phyloP scores from a whole-genome alignment of 1,140 invertebrate genomes.

The Magallana gigas region DNA sequence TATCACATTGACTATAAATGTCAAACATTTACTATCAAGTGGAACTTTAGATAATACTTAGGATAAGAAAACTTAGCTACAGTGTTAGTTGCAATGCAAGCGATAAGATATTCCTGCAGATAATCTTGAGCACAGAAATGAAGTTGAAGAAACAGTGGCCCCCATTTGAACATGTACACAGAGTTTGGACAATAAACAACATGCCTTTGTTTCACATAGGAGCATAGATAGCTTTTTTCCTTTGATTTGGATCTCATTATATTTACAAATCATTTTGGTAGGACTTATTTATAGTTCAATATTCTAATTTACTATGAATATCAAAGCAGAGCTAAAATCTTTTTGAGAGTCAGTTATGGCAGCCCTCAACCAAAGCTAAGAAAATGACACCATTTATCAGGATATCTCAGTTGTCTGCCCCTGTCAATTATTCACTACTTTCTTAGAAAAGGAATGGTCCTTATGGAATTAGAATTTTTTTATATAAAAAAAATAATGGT shows the following conservation, averaged over 20 bases:
- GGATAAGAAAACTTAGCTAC: background rate
- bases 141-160: background rate
- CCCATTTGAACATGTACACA: slow-evolving; percentile 32
- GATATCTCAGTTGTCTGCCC: background rate
- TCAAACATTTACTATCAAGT: slow-evolving; percentile 20
- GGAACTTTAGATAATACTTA: background rate
- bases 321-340: background rate
- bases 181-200: background rate
- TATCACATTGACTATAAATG: background rate
- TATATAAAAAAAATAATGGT: too few species aligned
- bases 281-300: background rate
- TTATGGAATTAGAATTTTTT: too few species aligned
- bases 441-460: background rate
- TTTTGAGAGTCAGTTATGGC: background rate
- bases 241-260: background rate
- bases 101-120: background rate
- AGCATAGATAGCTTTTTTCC: background rate
- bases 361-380: slow-evolving; percentile 24
- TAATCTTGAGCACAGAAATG: background rate
- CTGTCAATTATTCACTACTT: background rate
- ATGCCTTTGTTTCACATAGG: background rate
- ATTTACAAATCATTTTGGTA: background rate
- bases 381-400: slow-evolving; percentile 10
- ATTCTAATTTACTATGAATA: slow-evolving; percentile 1
- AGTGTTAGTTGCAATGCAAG: slow-evolving; percentile 4